phyloP scores from a whole-genome alignment of 2,113 vertebrate genomes.

The Podiceps cristatus region DNA sequence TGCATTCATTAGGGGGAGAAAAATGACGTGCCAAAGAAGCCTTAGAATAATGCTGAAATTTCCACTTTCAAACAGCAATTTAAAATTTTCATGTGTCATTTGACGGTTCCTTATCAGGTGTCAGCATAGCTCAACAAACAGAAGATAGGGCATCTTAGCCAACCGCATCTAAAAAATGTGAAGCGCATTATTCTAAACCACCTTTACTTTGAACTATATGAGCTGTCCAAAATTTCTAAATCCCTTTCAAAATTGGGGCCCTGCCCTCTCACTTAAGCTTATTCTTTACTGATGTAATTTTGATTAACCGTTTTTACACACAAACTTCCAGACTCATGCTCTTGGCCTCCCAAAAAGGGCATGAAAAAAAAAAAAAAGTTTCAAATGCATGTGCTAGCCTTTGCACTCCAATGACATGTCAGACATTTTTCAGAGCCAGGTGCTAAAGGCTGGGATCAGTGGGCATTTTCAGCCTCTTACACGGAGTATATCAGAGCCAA shows the following conservation, averaged over 20 bases:
- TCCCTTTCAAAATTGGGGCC: background rate
- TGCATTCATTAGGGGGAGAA: background rate
- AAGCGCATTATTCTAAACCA: background rate
- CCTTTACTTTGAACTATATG: background rate
- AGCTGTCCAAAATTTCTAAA: background rate
- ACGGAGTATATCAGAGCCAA: background rate
- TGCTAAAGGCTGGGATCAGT: conserved; percentile 31
- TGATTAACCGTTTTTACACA: background rate
- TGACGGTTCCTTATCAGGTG: background rate
- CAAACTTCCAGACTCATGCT: background rate
- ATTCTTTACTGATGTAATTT: background rate
- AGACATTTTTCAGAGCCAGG: background rate
- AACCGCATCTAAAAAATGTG: background rate
- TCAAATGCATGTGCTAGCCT: background rate
- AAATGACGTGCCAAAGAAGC: background rate
- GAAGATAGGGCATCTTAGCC: background rate
- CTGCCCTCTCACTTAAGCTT: background rate
- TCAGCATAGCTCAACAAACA: background rate
- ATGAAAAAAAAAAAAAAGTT: background rate
- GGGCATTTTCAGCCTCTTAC: conserved; percentile 31
- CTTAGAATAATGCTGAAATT: background rate
- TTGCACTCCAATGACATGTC: background rate
- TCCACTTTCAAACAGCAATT: background rate
- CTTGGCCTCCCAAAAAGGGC: background rate
- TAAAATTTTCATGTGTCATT: background rate